These are phyloP conservation scores for Tretioscincus oriximinensis DNA, from an alignment of 2,113 vertebrate genomes.

Conservation along the genomic window DNA sequence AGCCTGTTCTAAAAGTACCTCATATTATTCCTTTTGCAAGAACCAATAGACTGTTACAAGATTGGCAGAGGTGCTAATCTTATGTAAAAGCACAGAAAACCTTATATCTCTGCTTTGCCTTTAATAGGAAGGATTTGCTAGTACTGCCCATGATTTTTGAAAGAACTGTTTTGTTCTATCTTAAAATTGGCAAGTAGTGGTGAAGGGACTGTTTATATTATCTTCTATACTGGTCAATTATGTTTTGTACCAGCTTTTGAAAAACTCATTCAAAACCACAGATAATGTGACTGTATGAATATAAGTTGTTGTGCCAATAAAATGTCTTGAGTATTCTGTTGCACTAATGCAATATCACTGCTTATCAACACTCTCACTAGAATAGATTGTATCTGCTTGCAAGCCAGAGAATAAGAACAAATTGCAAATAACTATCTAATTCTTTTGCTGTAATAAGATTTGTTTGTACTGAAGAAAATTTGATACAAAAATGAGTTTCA, in stretches of 20 bases:
- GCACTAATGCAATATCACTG: not conserved
- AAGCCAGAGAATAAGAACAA: not conserved
- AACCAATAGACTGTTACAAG: too few species aligned
- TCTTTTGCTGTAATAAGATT: constrained; percentile 24
- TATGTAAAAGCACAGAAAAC: not conserved
- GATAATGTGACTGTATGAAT: not conserved
- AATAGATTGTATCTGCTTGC: not conserved
- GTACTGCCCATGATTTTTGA: not conserved
- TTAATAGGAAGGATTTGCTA: not conserved
- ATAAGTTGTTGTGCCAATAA: not conserved
- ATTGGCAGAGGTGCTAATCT: too few species aligned
- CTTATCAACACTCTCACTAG: not conserved
- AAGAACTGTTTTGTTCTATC: not conserved
- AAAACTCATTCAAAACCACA: not conserved
- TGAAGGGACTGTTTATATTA: not conserved
- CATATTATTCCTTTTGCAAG: too few species aligned
- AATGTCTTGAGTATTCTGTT: not conserved
- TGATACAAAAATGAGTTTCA: constrained; percentile 41
- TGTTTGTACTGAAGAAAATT: constrained; percentile 33
- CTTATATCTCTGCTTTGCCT: not conserved
- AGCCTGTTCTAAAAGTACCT: too few species aligned
- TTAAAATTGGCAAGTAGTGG: not conserved
- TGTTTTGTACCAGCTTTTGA: not conserved
- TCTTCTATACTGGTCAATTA: not conserved
- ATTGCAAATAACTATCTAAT: constrained; percentile 6